phyloP scores from a whole-genome alignment of 2,113 vertebrate species.

The Carassius auratus region DNA sequence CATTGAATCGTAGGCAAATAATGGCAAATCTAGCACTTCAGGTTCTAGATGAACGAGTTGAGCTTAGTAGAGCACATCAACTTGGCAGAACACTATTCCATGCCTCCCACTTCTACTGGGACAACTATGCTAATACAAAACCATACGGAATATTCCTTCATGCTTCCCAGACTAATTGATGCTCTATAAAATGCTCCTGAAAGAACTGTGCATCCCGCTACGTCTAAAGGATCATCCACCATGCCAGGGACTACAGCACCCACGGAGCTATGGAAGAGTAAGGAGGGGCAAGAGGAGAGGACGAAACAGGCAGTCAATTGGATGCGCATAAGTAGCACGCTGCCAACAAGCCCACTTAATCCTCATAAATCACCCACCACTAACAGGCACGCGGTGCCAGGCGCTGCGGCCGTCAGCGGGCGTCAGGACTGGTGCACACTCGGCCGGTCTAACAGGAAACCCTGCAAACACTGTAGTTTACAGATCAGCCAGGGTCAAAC shows the following conservation, averaged over 20 bases:
- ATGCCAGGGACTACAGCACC: slow-evolving; percentile 29
- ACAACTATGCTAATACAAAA: slow-evolving; percentile 12
- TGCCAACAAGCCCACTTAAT: slow-evolving; percentile 63
- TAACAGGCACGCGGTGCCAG: slow-evolving; percentile 50
- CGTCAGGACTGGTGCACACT: slow-evolving; percentile 22
- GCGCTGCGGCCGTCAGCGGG: slow-evolving; percentile 12
- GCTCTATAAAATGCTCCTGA: background rate
- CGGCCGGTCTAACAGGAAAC: background rate
- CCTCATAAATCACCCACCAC: slow-evolving; percentile 59
- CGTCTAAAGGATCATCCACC: slow-evolving; percentile 10
- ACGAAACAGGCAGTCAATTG: slow-evolving; percentile 54
- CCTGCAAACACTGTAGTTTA: background rate
- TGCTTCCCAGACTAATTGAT: background rate
- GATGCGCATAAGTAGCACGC: slow-evolving; percentile 52
- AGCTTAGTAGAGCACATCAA: background rate
- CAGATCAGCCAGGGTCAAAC: background rate
- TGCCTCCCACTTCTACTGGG: slow-evolving; percentile 1
- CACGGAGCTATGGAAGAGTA: slow-evolving; percentile 21
- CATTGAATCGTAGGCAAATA: background rate
- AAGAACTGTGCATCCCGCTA: slow-evolving; percentile 13
- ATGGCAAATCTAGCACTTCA: background rate
- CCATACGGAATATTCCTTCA: slow-evolving; percentile 26
- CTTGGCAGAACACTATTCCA: background rate
- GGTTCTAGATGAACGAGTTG: background rate
- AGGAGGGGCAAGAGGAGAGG: slow-evolving; percentile 32